Percentiles rank a stretch among this genome's conserved stretches.
These are phyloP conservation scores for Taurulus bubalis DNA, from an alignment of 2,113 vertebrate genomes.

Conservation along the genomic window DNA sequence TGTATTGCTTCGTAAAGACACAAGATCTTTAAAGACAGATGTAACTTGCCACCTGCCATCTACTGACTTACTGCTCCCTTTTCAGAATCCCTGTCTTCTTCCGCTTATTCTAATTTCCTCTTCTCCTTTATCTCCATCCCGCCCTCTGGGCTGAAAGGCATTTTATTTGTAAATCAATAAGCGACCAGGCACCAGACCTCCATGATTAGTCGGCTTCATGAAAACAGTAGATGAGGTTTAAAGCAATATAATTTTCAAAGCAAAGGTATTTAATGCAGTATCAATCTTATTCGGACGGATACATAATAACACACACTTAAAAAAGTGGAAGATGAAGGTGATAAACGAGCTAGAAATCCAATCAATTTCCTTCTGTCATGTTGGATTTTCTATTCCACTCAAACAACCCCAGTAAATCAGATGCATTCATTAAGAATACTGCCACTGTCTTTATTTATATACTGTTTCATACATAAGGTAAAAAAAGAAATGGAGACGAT, in stretches of 20 bases:
- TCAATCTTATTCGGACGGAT: not conserved
- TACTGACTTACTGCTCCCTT: not conserved
- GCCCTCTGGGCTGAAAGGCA: not conserved
- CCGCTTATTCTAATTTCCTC: not conserved
- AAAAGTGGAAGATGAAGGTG: not conserved
- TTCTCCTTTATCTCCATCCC: not conserved
- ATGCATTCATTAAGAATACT: not conserved
- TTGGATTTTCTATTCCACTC: constrained; percentile 34
- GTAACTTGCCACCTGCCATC: not conserved
- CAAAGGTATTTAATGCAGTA: not conserved
- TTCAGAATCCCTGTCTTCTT: not conserved
- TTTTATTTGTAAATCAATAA: constrained; percentile 29
- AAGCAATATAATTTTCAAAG: constrained; percentile 1
- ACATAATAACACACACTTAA: not conserved
- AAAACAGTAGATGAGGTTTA: not conserved
- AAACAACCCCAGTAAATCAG: constrained; percentile 4
- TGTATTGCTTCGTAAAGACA: not conserved
- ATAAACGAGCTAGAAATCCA: constrained; percentile 9
- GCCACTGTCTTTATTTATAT: not conserved
- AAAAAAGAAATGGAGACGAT: not conserved
- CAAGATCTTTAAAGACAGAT: not conserved
- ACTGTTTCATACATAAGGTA: not conserved
- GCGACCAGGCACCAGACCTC: not conserved
- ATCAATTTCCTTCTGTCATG: constrained; percentile 10
- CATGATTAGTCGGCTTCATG: not conserved